A percentile compares a stretch with the other conserved stretches of the same genome.
Conservation (phyloP, 2,113 vertebrate species). For the Pionites leucogaster region DNA sequence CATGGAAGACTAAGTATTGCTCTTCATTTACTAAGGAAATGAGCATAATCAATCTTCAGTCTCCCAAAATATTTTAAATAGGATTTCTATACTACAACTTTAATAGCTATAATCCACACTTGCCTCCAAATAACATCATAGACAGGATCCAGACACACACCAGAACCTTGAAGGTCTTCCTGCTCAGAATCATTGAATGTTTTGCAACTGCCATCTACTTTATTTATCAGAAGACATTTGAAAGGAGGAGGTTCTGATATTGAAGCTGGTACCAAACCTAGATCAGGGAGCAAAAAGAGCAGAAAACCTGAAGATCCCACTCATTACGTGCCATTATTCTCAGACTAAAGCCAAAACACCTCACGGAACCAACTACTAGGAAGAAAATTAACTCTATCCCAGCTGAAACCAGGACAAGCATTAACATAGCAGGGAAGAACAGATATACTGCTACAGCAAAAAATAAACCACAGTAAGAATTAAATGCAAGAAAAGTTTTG, state of each 20-base stretch:
- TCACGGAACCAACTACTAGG: not conserved
- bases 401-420: not conserved
- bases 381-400: not conserved
- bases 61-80: not conserved
- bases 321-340: not conserved
- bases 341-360: not conserved
- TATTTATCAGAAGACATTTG: slow-evolving; percentile 98
- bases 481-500: not conserved
- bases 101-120: slow-evolving; percentile 47
- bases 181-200: slow-evolving; percentile 99
- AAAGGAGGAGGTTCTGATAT: slow-evolving; percentile 95
- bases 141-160: slow-evolving; percentile 96
- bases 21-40: not conserved
- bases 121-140: slow-evolving; percentile 99
- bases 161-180: slow-evolving; percentile 96
- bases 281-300: not conserved
- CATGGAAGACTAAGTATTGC: not conserved
- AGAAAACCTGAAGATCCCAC: not conserved
- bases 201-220: slow-evolving; percentile 97
- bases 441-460: not conserved
- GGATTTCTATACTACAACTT: not conserved
- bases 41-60: not conserved
- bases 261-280: slow-evolving; percentile 93
- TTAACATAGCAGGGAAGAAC: not conserved
- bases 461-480: not conserved